phyloP scores from a whole-genome alignment of 2,113 vertebrate genomes.

The Podiceps cristatus region DNA sequence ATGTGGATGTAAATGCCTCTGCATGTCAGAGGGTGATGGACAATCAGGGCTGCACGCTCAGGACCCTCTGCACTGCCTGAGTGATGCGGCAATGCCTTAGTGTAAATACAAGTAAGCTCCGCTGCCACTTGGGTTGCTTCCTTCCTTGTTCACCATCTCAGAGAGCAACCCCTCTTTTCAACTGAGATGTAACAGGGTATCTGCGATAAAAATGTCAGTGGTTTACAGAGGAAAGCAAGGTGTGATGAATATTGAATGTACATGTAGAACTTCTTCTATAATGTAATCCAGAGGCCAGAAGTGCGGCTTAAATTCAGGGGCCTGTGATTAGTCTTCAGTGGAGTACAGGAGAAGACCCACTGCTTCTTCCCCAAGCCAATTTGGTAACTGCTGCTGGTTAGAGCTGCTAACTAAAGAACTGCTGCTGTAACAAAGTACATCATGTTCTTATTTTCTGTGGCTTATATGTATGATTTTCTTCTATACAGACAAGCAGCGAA shows the following conservation, averaged over 20 bases:
- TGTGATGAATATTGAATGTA: neutral
- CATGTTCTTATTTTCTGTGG: neutral
- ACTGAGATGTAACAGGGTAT: neutral
- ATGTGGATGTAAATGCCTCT: neutral
- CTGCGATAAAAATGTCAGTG: neutral
- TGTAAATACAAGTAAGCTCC: neutral
- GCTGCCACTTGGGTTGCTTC: neutral
- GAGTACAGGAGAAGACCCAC: rapidly evolving
- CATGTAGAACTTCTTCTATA: neutral
- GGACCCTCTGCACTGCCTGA: neutral
- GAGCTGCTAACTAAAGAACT: neutral
- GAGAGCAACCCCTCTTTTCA: neutral
- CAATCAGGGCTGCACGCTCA: neutral
- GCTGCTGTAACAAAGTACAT: neutral
- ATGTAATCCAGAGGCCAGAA: neutral
- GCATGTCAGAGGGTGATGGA: neutral
- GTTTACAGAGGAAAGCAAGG: neutral
- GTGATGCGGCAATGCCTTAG: neutral
- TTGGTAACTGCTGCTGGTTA: neutral
- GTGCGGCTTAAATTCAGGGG: neutral
- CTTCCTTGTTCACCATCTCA: neutral
- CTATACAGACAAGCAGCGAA: slow-evolving; percentile 82
- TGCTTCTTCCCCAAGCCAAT: rapidly evolving
- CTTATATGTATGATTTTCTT: slow-evolving; percentile 27
- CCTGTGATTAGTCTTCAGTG: neutral